Evolutionary conservation across 2,113 vertebrate genomes (phyloP), one percentile per base, ranked within the genome.

Genomic region (Pedionomus torquatus): DNA sequence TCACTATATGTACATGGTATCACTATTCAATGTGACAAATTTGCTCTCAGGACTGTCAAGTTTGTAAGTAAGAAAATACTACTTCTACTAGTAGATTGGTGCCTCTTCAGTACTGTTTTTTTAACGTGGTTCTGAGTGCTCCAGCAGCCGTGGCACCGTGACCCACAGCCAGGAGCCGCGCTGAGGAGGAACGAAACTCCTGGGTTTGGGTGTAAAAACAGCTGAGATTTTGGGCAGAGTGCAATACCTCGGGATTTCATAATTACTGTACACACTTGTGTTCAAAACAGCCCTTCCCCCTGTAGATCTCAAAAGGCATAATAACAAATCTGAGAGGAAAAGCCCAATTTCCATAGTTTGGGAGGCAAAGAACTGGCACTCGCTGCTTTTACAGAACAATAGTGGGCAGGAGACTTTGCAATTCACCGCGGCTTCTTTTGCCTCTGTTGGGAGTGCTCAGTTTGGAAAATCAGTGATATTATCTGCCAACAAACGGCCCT

Each of bases 361-460:
- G 2, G 8, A 66, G 23, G 78, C 55, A 35, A 23, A 8, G 51
- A 55, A 51, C 1, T 23, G 55, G 41, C 5, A 9, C 51, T 52
- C 10, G 9, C 28, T 16, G 69, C 60, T 75, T 17, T 57, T 5
- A 52, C 35, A 31, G 68, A 58, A 87, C 58, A 49, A 44, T 11
- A 2, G 0, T 0, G 0, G 58, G 49, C 52, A 76, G 54, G 12
- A 48, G 68, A 7, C 46, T 74, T 48, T 23, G 55, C 44, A 3
- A 79, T n/a, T 74, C 41, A 5, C 23, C 0, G 2, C 2, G 37
- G 86, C 48, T 85, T 90, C 54, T 72, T 74, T 78, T 63, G 4
- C 6, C 43, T 43, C 69, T 7, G 10, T 23, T 33, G 77, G 77
- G 37, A 20, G 39, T 0, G 0, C 52, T 64, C 10, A 2, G 12